phyloP scores from a whole-genome alignment of 2,797 vertebrate genomes.

The Columba guinea region DNA sequence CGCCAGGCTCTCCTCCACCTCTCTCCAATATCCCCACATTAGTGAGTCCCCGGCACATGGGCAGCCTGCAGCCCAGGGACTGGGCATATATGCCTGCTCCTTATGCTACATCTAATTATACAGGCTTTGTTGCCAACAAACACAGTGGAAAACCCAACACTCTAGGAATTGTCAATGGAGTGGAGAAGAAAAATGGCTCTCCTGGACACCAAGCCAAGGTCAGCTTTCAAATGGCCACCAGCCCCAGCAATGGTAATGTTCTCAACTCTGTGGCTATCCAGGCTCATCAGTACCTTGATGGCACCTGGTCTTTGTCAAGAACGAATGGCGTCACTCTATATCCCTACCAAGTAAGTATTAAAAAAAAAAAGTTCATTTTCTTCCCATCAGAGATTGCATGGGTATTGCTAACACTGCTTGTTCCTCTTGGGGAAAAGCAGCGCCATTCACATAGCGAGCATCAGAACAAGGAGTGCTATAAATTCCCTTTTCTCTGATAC shows the following conservation, averaged over 20 bases:
- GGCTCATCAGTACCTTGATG: constrained; percentile 88
- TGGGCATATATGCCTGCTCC: constrained; percentile 81
- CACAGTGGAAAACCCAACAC: constrained; percentile 85
- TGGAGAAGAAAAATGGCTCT: constrained; percentile 88
- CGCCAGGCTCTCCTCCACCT: constrained; percentile 86
- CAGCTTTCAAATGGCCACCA: constrained; percentile 83
- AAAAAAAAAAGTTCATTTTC: neutral
- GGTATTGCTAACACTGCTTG: neutral
- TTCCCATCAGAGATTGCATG: neutral
- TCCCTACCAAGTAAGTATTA: constrained; percentile 84
- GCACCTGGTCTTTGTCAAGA: constrained; percentile 83
- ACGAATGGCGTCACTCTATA: constrained; percentile 85
- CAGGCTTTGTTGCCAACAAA: constrained; percentile 78
- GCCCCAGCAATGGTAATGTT: constrained; percentile 83
- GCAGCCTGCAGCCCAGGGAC: constrained; percentile 79
- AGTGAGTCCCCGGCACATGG: constrained; percentile 76
- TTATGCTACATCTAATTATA: constrained; percentile 79
- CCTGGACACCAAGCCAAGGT: constrained; percentile 85
- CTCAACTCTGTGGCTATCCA: constrained; percentile 85
- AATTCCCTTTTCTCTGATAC: neutral
- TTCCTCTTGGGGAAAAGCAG: neutral
- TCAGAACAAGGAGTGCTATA: neutral
- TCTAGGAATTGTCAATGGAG: constrained; percentile 83
- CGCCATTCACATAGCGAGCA: neutral
- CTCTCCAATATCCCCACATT: constrained; percentile 75